phyloP scores from a whole-genome alignment of 2,888 invertebrate genomes.

The Conchocele bisecta region DNA sequence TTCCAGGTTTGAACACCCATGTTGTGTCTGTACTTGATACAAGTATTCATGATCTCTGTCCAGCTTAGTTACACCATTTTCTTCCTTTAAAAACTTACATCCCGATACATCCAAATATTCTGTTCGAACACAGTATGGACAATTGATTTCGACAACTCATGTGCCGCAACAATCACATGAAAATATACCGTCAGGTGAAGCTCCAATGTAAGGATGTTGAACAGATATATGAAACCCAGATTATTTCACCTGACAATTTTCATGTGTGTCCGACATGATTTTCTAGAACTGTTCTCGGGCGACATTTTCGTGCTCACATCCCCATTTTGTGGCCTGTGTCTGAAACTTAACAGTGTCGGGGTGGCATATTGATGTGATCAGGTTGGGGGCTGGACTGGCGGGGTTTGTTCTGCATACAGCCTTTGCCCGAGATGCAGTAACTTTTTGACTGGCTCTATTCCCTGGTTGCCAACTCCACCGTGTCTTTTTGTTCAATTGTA shows the following conservation, averaged over 20 bases:
- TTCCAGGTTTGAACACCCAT: slow-evolving; percentile 24
- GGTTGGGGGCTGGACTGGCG: slow-evolving; percentile 12
- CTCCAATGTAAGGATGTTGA: no score
- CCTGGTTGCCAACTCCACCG: slow-evolving; percentile 15
- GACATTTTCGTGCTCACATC: slow-evolving; percentile 32
- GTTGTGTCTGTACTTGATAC: slow-evolving; percentile 45
- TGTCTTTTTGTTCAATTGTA: slow-evolving; percentile 1
- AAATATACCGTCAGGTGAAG: slow-evolving; percentile 48
- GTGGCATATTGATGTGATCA: slow-evolving; percentile 44
- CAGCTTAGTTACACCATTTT: slow-evolving; percentile 10
- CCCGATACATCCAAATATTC: neutral
- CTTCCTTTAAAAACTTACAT: slow-evolving; percentile 5
- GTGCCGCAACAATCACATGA: slow-evolving; percentile 50
- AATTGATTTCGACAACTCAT: slow-evolving; percentile 32
- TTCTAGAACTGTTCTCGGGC: slow-evolving; percentile 15
- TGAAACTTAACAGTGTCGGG: slow-evolving; percentile 17
- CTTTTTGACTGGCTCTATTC: no score
- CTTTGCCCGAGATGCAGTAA: slow-evolving; percentile 5
- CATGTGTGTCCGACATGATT: slow-evolving; percentile 10
- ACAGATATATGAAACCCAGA: no score
- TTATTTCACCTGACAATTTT: slow-evolving; percentile 17
- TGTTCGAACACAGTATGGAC: slow-evolving; percentile 20
- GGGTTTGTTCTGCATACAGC: slow-evolving; percentile 24
- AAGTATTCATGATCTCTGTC: slow-evolving; percentile 29
- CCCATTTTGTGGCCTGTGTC: slow-evolving; percentile 45